Conservation (phyloP, 2,797 vertebrate species). For the Melanotaenia trifasciata region DNA sequence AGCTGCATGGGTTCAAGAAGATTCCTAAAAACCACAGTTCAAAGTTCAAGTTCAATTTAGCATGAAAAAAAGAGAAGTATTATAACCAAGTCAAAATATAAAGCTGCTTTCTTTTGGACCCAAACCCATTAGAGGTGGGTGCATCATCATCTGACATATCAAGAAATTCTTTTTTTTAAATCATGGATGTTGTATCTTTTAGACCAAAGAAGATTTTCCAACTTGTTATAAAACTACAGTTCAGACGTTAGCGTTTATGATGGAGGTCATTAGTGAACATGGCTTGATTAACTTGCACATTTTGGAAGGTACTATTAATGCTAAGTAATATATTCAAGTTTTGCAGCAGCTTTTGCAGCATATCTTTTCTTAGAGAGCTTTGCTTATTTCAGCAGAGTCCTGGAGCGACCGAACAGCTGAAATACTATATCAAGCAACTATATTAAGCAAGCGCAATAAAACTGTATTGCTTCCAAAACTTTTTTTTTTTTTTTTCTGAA, state of each 20-base stretch:
- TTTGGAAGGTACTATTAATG: not conserved
- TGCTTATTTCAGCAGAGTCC: not conserved
- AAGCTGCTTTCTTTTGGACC: not conserved
- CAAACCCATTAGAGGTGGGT: not conserved
- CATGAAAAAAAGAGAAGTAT: not conserved
- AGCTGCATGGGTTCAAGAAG: no score
- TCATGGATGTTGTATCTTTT: not conserved
- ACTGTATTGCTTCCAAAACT: not conserved
- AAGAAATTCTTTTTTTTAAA: not conserved
- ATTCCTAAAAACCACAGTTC: no score
- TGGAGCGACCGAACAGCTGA: not conserved
- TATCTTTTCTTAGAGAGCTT: not conserved
- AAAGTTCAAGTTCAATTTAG: not conserved
- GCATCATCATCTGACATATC: not conserved
- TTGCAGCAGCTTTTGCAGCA: not conserved
- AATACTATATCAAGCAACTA: not conserved
- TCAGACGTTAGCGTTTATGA: not conserved
- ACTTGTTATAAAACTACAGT: not conserved
- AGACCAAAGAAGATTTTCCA: not conserved
- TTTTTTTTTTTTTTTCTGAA: no score
- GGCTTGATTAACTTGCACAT: not conserved
- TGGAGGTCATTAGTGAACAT: not conserved
- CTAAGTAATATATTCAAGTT: not conserved
- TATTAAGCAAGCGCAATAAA: not conserved
- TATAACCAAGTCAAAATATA: not conserved